These are phyloP conservation scores for Ameiurus melas DNA, from an alignment of 2,113 vertebrate genomes.

Conservation along the genomic window DNA sequence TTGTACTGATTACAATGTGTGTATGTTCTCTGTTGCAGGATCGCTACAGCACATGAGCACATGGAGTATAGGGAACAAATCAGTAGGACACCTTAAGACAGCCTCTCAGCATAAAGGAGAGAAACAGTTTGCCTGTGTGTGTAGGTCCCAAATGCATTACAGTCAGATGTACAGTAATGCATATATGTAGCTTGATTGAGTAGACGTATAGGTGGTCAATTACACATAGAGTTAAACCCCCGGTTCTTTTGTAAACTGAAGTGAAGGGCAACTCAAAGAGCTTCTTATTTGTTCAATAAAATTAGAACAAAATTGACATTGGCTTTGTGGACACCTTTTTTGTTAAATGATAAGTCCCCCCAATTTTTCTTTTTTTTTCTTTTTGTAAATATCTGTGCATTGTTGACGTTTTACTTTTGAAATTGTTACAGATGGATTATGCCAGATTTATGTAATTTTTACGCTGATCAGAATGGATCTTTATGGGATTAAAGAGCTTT, in stretches of 20 bases:
- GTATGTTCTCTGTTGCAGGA: constrained; percentile 62
- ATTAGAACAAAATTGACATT: not conserved
- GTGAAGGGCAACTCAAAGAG: not conserved
- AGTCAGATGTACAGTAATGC: constrained; percentile 14
- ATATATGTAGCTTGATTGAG: constrained; percentile 15
- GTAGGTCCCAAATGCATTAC: constrained; percentile 31
- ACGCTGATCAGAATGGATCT: not conserved
- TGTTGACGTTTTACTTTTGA: constrained; percentile 32
- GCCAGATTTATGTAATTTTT: not conserved
- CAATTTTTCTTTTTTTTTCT: not conserved
- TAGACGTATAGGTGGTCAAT: constrained; percentile 9
- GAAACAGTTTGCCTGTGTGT: not conserved
- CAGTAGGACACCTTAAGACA: not conserved
- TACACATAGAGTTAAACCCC: not conserved
- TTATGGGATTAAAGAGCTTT: constrained; percentile 10
- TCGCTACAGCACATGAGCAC: constrained; percentile 71
- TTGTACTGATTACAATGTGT: not conserved
- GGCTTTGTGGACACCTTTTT: constrained; percentile 5
- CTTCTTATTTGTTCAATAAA: not conserved
- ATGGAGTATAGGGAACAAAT: not conserved
- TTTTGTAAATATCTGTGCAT: constrained; percentile 27
- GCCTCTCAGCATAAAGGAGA: constrained; percentile 11
- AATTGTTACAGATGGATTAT: not conserved
- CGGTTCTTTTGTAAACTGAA: not conserved
- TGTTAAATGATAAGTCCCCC: not conserved